phyloP scores from a whole-genome alignment of 2,888 invertebrate species.

The Allygus modestus region DNA sequence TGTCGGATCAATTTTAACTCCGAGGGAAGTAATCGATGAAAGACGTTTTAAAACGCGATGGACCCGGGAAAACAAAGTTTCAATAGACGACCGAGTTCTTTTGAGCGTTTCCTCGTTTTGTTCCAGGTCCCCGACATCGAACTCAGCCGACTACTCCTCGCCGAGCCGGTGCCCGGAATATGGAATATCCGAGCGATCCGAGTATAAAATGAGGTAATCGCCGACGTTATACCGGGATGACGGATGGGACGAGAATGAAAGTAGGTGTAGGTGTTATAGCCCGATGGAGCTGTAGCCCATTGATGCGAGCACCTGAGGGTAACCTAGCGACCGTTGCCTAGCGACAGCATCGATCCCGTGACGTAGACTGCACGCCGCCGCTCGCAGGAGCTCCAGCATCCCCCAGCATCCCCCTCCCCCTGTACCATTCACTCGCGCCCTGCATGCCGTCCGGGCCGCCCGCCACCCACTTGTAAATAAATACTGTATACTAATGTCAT shows the following conservation, averaged over 20 bases:
- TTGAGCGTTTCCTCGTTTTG: too few relatives aligned
- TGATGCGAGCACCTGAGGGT: conserved; percentile 34
- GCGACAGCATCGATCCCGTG: conserved; percentile 16
- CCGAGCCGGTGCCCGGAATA: too few relatives aligned
- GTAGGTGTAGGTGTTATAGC: conserved; percentile 24
- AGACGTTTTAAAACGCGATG: too few relatives aligned
- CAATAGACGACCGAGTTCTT: too few relatives aligned
- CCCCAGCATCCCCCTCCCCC: not conserved
- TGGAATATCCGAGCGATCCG: not conserved
- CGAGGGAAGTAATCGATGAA: too few relatives aligned
- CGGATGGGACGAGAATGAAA: conserved; percentile 43
- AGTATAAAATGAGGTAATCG: not conserved
- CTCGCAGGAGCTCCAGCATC: not conserved
- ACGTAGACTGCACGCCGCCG: conserved; percentile 35
- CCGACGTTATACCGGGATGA: not conserved
- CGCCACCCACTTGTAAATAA: conserved; percentile 11
- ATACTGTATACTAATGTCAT: too few relatives aligned
- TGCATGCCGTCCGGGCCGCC: too few relatives aligned
- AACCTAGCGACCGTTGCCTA: conserved; percentile 6
- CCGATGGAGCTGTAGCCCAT: not conserved
- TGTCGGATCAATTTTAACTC: too few relatives aligned
- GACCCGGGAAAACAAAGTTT: too few relatives aligned
- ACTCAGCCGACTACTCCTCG: too few relatives aligned
- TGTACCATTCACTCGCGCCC: not conserved
- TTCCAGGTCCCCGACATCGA: too few relatives aligned